These are phyloP conservation scores for Alligator sinensis DNA, from an alignment of 2,113 vertebrate species.

Conservation along the genomic window DNA sequence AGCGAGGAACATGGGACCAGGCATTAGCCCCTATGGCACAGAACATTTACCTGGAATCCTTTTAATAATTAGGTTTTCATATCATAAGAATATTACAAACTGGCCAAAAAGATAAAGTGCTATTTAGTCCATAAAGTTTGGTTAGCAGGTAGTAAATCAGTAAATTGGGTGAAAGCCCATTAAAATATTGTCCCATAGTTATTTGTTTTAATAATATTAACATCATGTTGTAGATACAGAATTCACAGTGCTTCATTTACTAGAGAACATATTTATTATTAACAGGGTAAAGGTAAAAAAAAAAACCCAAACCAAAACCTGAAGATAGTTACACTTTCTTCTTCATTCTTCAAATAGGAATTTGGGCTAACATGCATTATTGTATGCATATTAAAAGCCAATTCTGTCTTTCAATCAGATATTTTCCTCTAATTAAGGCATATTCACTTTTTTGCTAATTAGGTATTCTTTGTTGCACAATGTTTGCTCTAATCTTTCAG, in stretches of 20 bases:
- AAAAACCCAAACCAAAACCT: background rate
- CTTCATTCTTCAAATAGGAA: background rate
- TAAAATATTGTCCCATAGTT: constrained; percentile 32
- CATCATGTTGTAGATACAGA: background rate
- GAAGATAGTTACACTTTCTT: background rate
- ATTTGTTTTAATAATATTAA: constrained; percentile 12
- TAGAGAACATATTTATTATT: constrained; percentile 2
- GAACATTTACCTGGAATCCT: constrained; percentile 17
- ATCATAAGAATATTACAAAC: background rate
- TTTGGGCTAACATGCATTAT: constrained; percentile 42
- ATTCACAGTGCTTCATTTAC: constrained; percentile 13
- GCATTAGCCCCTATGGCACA: background rate
- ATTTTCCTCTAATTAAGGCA: constrained; percentile 81
- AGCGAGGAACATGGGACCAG: background rate
- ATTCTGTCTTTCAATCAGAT: constrained; percentile 78
- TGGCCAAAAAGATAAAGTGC: background rate
- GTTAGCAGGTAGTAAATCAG: constrained; percentile 6
- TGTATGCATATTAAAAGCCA: constrained; percentile 63
- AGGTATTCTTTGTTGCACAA: constrained; percentile 84
- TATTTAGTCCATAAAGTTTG: constrained; percentile 24
- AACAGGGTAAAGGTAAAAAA: background rate
- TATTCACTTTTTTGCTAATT: constrained; percentile 86
- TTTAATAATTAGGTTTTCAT: background rate
- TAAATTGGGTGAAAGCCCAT: constrained; percentile 31
- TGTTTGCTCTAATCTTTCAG: constrained; percentile 87